Conservation (phyloP, 2,888 invertebrate genomes). For the Lordiphosa andalusiaca region DNA sequence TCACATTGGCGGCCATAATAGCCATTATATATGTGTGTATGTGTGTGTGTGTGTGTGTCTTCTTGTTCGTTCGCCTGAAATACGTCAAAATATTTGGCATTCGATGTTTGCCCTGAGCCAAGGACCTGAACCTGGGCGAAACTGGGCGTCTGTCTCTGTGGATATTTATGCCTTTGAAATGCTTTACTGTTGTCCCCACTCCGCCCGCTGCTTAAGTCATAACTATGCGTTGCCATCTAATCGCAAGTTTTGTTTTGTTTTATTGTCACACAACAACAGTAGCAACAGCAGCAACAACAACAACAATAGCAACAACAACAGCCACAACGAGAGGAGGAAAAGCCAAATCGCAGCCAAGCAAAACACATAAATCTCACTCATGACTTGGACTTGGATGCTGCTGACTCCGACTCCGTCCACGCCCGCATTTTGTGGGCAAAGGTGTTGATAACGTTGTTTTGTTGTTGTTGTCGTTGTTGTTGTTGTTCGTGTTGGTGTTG, state of each 20-base stretch:
- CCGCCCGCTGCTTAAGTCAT: conserved; percentile 31
- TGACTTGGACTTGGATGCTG: conserved; percentile 49
- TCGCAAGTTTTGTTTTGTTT: conserved; percentile 69
- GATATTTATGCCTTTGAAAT: conserved; percentile 35
- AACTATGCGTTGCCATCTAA: conserved; percentile 63
- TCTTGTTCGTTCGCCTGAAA: conserved; percentile 40
- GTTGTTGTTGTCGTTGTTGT: conserved; percentile 27
- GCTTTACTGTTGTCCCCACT: conserved; percentile 6
- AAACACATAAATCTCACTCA: conserved; percentile 75
- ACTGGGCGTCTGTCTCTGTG: conserved; percentile 9
- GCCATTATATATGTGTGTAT: conserved; percentile 30
- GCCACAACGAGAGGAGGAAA: conserved; percentile 1
- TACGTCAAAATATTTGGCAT: conserved; percentile 75
- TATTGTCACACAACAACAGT: conserved; percentile 59
- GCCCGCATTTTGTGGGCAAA: conserved; percentile 41
- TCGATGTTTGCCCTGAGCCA: conserved; percentile 62
- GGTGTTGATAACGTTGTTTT: conserved; percentile 71
- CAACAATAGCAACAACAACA: conserved; percentile 5
- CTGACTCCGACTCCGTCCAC: conserved; percentile 3
- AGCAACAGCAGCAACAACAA: conserved; percentile 4
- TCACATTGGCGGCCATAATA: conserved; percentile 65
- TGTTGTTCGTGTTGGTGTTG: conserved; percentile 28
- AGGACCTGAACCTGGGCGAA: conserved; percentile 46
- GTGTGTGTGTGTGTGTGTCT: conserved; percentile 8
- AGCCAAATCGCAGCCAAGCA: conserved; percentile 63